phyloP scores from a whole-genome alignment of 1,140 invertebrate genomes.

The Venustaconcha ellipsiformis region DNA sequence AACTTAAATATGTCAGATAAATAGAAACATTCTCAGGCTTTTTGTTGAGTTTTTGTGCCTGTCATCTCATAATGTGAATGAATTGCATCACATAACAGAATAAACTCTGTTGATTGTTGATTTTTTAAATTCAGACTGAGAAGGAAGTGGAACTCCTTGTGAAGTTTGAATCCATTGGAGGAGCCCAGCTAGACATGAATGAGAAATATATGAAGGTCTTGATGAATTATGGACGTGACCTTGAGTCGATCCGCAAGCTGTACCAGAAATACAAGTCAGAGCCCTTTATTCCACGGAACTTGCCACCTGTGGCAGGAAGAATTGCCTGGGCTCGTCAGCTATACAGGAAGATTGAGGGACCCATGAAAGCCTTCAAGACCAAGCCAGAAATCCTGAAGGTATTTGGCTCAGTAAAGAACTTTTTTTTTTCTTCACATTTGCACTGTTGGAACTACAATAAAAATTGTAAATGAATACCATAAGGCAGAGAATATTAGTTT shows the following conservation, averaged over 20 bases:
- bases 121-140: conserved; percentile 59
- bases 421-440: not conserved
- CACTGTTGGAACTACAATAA: not conserved
- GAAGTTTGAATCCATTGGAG: conserved; percentile 68
- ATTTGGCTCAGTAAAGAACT: not conserved
- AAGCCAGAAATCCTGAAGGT: conserved; percentile 68
- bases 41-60: too few species aligned
- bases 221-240: conserved; percentile 85
- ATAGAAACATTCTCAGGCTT: too few species aligned
- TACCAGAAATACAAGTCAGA: conserved; percentile 70
- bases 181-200: conserved; percentile 65
- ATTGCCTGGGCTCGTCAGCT: conserved; percentile 72
- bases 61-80: too few species aligned
- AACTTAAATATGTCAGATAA: too few species aligned
- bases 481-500: not conserved
- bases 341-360: conserved; percentile 70
- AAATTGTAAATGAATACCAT: not conserved
- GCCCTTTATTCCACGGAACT: conserved; percentile 67
- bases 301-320: conserved; percentile 69
- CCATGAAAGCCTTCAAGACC: conserved; percentile 73
- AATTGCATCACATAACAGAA: not conserved
- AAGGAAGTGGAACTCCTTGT: conserved; percentile 66
- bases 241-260: conserved; percentile 83
- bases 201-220: conserved; percentile 89
- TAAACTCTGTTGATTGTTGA: not conserved